phyloP scores from a whole-genome alignment of 2,113 vertebrate genomes.

The Boulengeromyrus knoepffleri region DNA sequence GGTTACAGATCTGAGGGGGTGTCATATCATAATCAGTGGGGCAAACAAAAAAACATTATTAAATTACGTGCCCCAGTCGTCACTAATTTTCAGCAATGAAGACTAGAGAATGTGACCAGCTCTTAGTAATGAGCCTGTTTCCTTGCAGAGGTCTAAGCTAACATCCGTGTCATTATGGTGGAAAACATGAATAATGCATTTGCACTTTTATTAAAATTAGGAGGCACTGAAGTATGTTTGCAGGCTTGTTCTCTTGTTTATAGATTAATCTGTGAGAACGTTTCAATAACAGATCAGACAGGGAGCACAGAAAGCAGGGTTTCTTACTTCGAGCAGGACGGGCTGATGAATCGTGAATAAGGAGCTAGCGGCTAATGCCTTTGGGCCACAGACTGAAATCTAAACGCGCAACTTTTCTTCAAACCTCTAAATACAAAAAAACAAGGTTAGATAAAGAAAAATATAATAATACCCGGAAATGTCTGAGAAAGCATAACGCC shows the following conservation, averaged over 20 bases:
- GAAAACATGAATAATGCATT: slow-evolving; percentile 5
- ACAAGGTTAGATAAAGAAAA: not conserved
- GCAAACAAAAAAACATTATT: slow-evolving; percentile 5
- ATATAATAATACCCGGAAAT: not conserved
- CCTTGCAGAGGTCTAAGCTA: not conserved
- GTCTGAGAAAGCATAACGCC: not conserved
- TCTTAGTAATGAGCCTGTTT: not conserved
- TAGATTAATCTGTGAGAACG: slow-evolving; percentile 15
- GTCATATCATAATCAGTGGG: slow-evolving; percentile 25
- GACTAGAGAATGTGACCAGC: not conserved
- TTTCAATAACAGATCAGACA: not conserved
- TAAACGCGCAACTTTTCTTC: not conserved
- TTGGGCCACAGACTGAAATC: slow-evolving; percentile 17
- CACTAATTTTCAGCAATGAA: not conserved
- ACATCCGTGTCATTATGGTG: not conserved
- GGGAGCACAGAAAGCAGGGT: not conserved
- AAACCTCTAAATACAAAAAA: not conserved
- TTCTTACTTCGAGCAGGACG: not conserved
- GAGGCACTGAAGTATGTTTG: not conserved
- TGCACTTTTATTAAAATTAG: not conserved
- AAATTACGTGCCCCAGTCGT: not conserved
- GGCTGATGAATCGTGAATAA: not conserved
- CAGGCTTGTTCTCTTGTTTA: slow-evolving; percentile 10
- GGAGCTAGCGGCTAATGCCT: not conserved
- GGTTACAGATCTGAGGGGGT: slow-evolving; percentile 22